These are phyloP conservation scores for Rhagonycha lutea DNA, from an alignment of 2,888 invertebrate species.

Conservation along the genomic window DNA sequence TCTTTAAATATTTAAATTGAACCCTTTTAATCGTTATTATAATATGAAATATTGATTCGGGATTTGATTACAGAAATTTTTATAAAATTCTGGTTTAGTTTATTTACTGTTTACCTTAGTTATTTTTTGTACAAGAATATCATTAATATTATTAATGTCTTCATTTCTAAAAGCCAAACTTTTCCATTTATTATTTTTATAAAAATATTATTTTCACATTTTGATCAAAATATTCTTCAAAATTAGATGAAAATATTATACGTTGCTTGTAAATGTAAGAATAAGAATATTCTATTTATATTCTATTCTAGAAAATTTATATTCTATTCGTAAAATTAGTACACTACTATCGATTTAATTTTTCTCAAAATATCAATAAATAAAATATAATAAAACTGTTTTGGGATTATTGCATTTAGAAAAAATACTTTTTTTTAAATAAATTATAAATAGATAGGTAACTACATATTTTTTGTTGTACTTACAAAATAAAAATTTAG, in stretches of 20 bases:
- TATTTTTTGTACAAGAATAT: not conserved
- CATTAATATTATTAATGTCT: not conserved
- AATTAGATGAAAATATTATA: not conserved
- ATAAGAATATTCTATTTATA: too few relatives aligned
- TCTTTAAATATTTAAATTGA: too few relatives aligned
- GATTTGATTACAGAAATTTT: not conserved
- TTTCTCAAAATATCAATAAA: too few relatives aligned
- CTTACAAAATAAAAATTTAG: too few relatives aligned
- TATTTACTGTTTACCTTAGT: not conserved
- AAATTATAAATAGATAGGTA: too few relatives aligned
- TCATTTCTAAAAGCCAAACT: not conserved
- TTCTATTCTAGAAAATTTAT: not conserved
- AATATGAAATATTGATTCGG: not conserved
- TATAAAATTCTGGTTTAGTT: not conserved
- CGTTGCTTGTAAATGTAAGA: not conserved
- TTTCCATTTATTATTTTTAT: not conserved
- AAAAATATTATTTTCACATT: not conserved
- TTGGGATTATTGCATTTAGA: too few relatives aligned
- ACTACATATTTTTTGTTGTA: too few relatives aligned
- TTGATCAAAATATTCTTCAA: not conserved
- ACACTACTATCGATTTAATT: not conserved
- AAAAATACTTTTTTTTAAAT: too few relatives aligned
- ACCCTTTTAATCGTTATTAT: too few relatives aligned
- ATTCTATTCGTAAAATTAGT: not conserved
- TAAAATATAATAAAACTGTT: too few relatives aligned